Percentiles rank a stretch among this genome's conserved stretches.
These are phyloP conservation scores for Todiramphus chloris DNA, from an alignment of 2,113 vertebrate genomes.

Conservation along the genomic window DNA sequence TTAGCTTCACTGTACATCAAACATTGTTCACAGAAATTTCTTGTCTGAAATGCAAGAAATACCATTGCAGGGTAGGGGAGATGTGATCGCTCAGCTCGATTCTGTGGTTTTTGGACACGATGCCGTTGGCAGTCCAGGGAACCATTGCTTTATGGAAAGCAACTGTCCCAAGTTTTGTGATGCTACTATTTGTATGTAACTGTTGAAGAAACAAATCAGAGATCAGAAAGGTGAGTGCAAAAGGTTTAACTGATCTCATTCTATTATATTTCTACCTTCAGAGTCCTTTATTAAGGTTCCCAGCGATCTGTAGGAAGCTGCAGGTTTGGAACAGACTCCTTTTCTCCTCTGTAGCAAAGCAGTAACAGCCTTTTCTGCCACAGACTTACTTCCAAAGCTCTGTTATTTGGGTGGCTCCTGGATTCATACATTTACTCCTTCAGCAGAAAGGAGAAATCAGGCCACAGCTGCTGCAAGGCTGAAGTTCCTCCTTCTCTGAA, in stretches of 20 bases:
- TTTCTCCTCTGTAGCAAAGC: neutral
- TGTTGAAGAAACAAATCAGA: neutral
- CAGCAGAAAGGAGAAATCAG: neutral
- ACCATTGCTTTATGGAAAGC: neutral
- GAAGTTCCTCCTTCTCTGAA: neutral
- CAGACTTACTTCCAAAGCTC: neutral
- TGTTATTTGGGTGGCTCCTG: neutral
- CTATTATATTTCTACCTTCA: neutral
- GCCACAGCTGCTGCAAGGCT: neutral
- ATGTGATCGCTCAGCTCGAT: neutral
- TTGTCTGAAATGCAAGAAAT: neutral
- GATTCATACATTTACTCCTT: neutral
- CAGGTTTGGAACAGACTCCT: neutral
- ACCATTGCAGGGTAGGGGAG: neutral
- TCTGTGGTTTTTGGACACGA: neutral
- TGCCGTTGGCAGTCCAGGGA: neutral
- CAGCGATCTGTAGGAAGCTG: neutral
- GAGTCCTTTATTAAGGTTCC: neutral
- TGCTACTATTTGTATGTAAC: neutral
- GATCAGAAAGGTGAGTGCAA: neutral
- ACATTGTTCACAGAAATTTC: neutral
- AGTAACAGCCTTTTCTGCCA: neutral
- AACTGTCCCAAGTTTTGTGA: neutral
- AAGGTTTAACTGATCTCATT: neutral
- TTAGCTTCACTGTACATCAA: constrained; percentile 36